phyloP scores from a whole-genome alignment of 2,797 vertebrate species.

The Sebastes reedi region DNA sequence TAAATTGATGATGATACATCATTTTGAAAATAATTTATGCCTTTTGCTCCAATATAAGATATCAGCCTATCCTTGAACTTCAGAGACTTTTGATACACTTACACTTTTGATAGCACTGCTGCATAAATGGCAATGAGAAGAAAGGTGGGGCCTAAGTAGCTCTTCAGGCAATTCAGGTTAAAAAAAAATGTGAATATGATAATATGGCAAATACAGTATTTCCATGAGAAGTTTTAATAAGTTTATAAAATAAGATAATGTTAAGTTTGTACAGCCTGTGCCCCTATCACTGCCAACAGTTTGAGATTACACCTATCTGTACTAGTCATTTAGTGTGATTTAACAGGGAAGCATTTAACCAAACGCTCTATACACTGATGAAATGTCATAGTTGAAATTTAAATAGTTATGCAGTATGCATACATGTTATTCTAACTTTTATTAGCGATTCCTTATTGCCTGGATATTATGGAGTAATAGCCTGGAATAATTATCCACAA shows the following conservation, averaged over 20 bases:
- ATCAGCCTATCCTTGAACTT: background rate
- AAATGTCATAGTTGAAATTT: background rate
- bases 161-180: background rate
- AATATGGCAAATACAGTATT: background rate
- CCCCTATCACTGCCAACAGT: background rate
- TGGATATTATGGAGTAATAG: background rate
- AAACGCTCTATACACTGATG: background rate
- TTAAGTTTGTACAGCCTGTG: background rate
- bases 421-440: background rate
- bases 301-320: background rate
- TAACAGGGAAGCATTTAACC: background rate
- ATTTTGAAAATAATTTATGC: conserved; percentile 9
- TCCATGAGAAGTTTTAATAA: background rate
- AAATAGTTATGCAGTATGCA: background rate
- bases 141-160: background rate
- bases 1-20: background rate
- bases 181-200: background rate
- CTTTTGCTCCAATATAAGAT: background rate
- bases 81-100: background rate
- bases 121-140: background rate
- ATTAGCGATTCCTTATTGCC: background rate
- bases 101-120: background rate
- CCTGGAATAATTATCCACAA: background rate
- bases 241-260: background rate
- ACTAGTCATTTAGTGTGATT: background rate